Base-by-base conservation (phyloP, 1,140 invertebrate genomes). In the Papilio glaucus region DNA sequence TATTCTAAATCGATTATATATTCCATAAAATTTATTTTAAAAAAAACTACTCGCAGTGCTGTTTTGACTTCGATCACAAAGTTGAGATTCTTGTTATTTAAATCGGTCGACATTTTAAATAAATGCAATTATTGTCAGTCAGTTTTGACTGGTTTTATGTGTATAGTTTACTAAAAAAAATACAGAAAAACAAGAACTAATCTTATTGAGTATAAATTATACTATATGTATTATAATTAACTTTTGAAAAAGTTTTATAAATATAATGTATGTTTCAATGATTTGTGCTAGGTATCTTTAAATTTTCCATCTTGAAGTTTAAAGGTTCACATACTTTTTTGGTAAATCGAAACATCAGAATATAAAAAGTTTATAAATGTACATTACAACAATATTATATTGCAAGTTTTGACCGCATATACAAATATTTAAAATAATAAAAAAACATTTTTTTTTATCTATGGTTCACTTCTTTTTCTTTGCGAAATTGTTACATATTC, bases 71-170 rank as follows among this genome's bases (percentile, higher is more conserved):
- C 6, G 10, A 53, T 53, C 9, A 69, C 57, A 62, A 62, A 38
- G 29, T 62, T 24, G 67, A 69, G 67, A 69, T 69, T 69, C 67
- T 33, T 38, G 18, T 57, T 45, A n/a, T 49, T 49, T 49, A 21
- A 18, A 49, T 49, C 45, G 21, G 45, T 49, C 45, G 45, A 49
- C 21, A n/a, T 21, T 18, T 49, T 21, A 45, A 18, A 8, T 21
- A 53, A 24, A 57, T 57, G 49, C 49, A 57, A 57, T 57, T 57
- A 57, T 57, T 24, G 21, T 57, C 21, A 57, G 18, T 21, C 49
- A 57, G 12, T 8, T 24, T 57, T 24, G 24, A 49, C 15, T 49
- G 9, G 18, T 13, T 53, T 53, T 24, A n/a, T n/a, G n/a, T 57
- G n/a, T 57, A 24, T 10, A 18, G 9, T 21, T 33, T 2, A 33